Base-by-base conservation (phyloP, 2,888 invertebrate species). In the Chymomyza caudatula region DNA sequence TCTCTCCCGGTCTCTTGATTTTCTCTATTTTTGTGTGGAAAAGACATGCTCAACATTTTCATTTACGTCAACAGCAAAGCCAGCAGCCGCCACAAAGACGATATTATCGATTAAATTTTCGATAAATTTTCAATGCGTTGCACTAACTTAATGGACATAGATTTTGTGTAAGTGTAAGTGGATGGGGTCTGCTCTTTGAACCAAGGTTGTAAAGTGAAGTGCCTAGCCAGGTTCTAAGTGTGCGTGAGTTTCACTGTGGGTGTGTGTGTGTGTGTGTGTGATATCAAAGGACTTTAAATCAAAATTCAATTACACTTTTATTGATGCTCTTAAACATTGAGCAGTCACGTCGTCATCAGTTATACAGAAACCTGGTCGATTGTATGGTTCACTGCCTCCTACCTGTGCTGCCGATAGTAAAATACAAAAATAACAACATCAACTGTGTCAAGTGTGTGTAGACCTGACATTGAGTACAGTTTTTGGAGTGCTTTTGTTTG, bases 241-340 rank as follows among this genome's bases (percentile, higher is more conserved):
- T 65, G 53, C 52, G 29, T 44, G 59, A 60, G 52, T 67, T n/a
- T n/a, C n/a, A n/a, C 59, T 60, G 54, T 63, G 53, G 57, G 52
- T 63, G 51, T 71, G 60, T 82, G 76, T 60, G 44, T 60, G 44
- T 64, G 52, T 67, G 57, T 79, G 78, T 79, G 74, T 73, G 79
- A 87, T 80, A 86, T 88, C 88, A 88, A 87, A 88, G 85, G 79
- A 86, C 77, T 74, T 78, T 82, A 85, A 88, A 87, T 87, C 78
- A 85, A 86, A 88, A 88, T 87, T 88, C 87, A 87, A 88, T 88
- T 88, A 87, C 79, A 74, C 74, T 77, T 75, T 76, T 74, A 77
- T 75, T 76, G 78, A 74, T 73, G 75, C 82, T 76, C 73, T 85
- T 68, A 80, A 70, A 75, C 69, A 71, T 68, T 71, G 74, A 63